Percentiles rank a stretch among this genome's conserved stretches.
Evolutionary conservation across 2,888 invertebrate species (phyloP).

Genomic region (Antheraea assamensis): DNA sequence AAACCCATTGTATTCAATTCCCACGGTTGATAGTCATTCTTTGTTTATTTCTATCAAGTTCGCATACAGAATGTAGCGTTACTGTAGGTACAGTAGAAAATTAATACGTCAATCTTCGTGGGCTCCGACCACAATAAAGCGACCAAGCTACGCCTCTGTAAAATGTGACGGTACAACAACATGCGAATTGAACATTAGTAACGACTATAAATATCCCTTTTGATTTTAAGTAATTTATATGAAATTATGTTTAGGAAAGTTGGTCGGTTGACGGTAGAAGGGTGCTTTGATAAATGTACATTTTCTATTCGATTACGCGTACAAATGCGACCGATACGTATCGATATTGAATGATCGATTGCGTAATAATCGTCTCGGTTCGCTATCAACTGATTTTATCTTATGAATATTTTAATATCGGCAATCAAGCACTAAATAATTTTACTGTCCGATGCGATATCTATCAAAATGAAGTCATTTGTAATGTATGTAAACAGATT

Average conservation of each 20-base stretch:
- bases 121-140: not conserved
- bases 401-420: constrained; percentile 33
- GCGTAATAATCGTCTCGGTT: constrained; percentile 52
- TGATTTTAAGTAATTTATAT: constrained; percentile 81
- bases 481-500: not conserved
- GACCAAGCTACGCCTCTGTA: constrained; percentile 4
- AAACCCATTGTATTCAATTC: too few species aligned
- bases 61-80: too few species aligned
- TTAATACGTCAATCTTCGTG: not conserved
- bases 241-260: constrained; percentile 68
- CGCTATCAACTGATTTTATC: constrained; percentile 30
- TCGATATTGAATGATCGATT: constrained; percentile 67
- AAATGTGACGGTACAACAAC: constrained; percentile 59
- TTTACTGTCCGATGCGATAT: not conserved
- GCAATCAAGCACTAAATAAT: constrained; percentile 25
- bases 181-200: constrained; percentile 78
- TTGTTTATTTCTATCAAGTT: too few species aligned
- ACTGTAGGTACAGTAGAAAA: not conserved
- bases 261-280: constrained; percentile 49
- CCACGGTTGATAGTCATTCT: too few species aligned
- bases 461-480: constrained; percentile 4
- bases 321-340: constrained; percentile 60
- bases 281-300: constrained; percentile 65
- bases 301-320: constrained; percentile 72
- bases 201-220: constrained; percentile 69